Evolutionary conservation across 2,797 vertebrate species (phyloP).

Genomic region (Trachurus trachurus): DNA sequence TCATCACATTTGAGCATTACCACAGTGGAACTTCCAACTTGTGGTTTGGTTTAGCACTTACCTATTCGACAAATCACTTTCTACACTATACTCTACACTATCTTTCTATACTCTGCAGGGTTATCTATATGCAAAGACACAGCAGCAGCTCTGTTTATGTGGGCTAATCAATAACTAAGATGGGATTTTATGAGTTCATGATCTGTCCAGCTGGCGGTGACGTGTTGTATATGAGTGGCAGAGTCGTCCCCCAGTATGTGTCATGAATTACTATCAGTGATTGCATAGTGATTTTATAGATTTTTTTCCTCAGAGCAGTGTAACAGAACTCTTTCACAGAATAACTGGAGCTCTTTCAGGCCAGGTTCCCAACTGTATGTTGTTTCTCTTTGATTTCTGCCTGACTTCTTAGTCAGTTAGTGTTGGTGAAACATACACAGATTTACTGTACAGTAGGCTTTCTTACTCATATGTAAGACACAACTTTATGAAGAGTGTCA

Average conservation of each 20-base stretch:
- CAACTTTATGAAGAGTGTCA: background rate
- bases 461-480: background rate
- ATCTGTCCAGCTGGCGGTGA: conserved; percentile 19
- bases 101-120: background rate
- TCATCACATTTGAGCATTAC: too few relatives aligned
- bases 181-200: conserved; percentile 27
- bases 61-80: too few relatives aligned
- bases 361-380: background rate
- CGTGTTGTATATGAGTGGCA: conserved; percentile 27
- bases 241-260: conserved; percentile 17
- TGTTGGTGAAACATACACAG: background rate
- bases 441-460: background rate
- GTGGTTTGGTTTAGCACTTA: too few relatives aligned
- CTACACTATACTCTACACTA: too few relatives aligned
- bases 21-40: too few relatives aligned
- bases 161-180: conserved; percentile 37
- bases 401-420: background rate
- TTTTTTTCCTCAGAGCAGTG: conserved; percentile 26
- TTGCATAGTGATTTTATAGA: conserved; percentile 46
- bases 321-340: conserved; percentile 23
- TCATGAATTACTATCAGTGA: conserved; percentile 48
- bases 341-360: conserved; percentile 53
- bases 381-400: background rate
- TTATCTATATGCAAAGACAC: conserved; percentile 6
- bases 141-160: background rate